Base-by-base conservation (phyloP, 1,140 invertebrate species). In the Tetramorium alpestre region DNA sequence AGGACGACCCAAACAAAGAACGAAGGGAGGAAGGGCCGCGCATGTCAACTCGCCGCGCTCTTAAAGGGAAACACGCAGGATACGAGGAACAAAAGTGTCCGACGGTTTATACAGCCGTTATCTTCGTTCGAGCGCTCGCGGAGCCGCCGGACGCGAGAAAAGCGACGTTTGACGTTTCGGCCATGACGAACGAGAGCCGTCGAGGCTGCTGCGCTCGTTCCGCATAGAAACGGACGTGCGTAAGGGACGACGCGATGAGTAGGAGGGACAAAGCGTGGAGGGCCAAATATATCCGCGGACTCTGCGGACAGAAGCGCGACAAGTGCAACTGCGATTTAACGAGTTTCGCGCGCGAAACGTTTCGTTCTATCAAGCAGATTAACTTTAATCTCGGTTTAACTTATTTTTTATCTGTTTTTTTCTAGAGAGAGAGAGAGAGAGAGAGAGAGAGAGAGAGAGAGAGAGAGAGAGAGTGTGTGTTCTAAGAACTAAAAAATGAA, bases 1-100 rank as follows among this genome's bases (percentile, higher is more conserved):
- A 93, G 92, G 92, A 88, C 89, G 91, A 89, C 72, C 87, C 82
- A 86, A 92, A 92, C 89, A 93, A 93, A 92, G 92, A 88, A 90
- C 81, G 64, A 51, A 64, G 78, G 84, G 67, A 75, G 89, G 81
- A 89, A 87, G 88, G 88, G 44, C 28, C 58, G 91, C 92, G 90
- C 90, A 92, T 91, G 92, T 81, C 90, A 69, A 73, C 16, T 89
- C 47, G 72, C 44, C 75, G 67, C 69, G 16, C 22, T 86, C 10
- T 93, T 93, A 92, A 93, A 93, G 92, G 87, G 93, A 92, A 90
- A 69, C 89, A 47, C 78, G 80, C 78, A 84, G 87, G 77, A 87
- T 90, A 85, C 78, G 77, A 75, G 77, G 88, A 58, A 90, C 88
- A 82, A 90, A 47, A 85, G 76, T 69, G 33, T 2, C 22, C 44